phyloP scores from a whole-genome alignment of 2,888 invertebrate species.

The Synergus japonicus region DNA sequence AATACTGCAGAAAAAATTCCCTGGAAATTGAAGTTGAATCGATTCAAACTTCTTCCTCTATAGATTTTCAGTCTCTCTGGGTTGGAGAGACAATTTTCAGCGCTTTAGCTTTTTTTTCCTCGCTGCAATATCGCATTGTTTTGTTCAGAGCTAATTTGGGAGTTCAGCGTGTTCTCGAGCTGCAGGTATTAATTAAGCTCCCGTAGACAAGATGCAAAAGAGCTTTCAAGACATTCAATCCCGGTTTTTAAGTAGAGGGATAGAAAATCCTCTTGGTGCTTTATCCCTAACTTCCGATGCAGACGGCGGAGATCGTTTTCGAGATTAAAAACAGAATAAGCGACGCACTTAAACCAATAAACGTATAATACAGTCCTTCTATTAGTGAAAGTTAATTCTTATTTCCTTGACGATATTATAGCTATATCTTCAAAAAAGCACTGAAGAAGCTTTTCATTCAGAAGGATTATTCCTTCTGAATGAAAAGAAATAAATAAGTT shows the following conservation, averaged over 20 bases:
- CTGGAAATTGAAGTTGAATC: background rate
- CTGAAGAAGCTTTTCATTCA: slow-evolving; percentile 12
- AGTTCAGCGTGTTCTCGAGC: slow-evolving; percentile 14
- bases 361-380: background rate
- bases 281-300: slow-evolving; percentile 26
- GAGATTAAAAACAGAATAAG: slow-evolving; percentile 25
- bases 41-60: background rate
- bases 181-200: slow-evolving; percentile 35
- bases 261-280: slow-evolving; percentile 19
- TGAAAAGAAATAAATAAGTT: background rate
- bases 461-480: background rate
- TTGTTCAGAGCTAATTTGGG: background rate
- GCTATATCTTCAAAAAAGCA: background rate
- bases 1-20: background rate
- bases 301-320: slow-evolving; percentile 16
- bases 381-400: background rate
- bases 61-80: background rate
- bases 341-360: background rate
- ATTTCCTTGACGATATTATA: slow-evolving; percentile 13
- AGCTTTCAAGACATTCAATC: slow-evolving; percentile 26
- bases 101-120: background rate
- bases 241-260: background rate
- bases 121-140: background rate
- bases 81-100: background rate
- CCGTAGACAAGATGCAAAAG: slow-evolving; percentile 1